Evolutionary conservation across 2,113 vertebrate species (phyloP), one percentile per base, ranked within the genome.

Genomic region (Embiotoca jacksoni): DNA sequence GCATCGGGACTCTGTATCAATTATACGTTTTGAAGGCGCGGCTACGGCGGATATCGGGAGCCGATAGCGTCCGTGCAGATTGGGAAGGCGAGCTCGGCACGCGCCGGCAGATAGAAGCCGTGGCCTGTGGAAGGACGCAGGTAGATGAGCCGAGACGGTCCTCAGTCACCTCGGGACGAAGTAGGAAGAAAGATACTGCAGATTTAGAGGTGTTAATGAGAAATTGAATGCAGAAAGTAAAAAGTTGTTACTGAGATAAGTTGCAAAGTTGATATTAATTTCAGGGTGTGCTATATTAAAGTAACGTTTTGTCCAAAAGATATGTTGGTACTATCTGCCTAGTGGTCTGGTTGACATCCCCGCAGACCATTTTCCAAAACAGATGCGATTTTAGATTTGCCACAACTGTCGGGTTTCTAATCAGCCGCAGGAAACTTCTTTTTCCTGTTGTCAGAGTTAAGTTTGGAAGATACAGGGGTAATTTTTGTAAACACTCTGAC

Each of bases 51-150:
- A 94, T 23, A 23, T 95, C 94, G 92, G 91, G 88, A 82, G 83
- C 69, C 92, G 95, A 96, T 96, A 95, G 63, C 89, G 95, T 97
- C 95, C 91, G 47, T 87, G 91, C 88, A 90, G 80, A 83, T 91
- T 88, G 92, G 85, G 90, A 89, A 71, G 23, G 41, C 53, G 92
- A 82, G 92, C 65, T 68, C 32, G 3, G 72, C 6, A 6, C 70
- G 58, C 23, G 23, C 23, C 23, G 73, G 68, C 58, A 35, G 58
- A 60, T 16, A 6, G 72, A 23, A 79, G 63, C 44, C 2, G 3
- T 30, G 60, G 56, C 39, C 6, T 2, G 30, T 35, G 87, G 81
- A 85, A 93, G 90, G 83, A 88, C 87, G 72, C 69, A 9, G 47
- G 54, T 75, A 49, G 62, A 72, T 15, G 78, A 84, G 81, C n/a